Evolutionary conservation across 2,888 invertebrate species (phyloP).

Genomic region (Aquatica leii): DNA sequence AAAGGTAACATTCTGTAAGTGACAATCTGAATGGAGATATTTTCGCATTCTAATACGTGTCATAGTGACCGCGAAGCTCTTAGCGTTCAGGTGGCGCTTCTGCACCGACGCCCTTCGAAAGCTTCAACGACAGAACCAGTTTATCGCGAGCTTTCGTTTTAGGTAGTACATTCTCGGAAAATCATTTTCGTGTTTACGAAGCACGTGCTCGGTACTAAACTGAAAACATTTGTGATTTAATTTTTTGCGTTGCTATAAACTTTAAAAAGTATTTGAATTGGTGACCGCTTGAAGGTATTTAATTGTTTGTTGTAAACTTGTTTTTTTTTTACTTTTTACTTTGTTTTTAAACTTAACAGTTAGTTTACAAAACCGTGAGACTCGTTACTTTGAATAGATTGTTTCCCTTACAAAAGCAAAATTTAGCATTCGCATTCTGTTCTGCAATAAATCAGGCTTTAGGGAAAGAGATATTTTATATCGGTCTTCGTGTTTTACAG

Average conservation of each 20-base stretch:
- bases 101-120: conserved; percentile 48
- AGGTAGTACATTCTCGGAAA: conserved; percentile 47
- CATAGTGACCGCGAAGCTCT: conserved; percentile 52
- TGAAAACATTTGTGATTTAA: background rate
- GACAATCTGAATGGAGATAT: conserved; percentile 41
- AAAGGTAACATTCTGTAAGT: conserved; percentile 26
- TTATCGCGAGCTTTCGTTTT: conserved; percentile 52
- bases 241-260: too few species aligned
- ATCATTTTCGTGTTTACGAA: conserved; percentile 29
- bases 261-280: background rate
- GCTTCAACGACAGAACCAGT: conserved; percentile 53
- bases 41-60: conserved; percentile 48
- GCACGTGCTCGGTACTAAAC: conserved; percentile 38
- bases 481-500: conserved; percentile 18
- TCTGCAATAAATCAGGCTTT: conserved; percentile 19
- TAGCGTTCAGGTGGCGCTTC: conserved; percentile 54
- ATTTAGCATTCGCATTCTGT: conserved; percentile 14
- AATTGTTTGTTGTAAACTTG: background rate
- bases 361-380: background rate
- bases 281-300: conserved; percentile 1
- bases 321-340: background rate
- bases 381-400: conserved; percentile 4
- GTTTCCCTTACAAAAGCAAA: conserved; percentile 13
- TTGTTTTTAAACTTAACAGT: conserved; percentile 4
- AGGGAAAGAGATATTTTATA: conserved; percentile 17